phyloP scores from a whole-genome alignment of 2,888 invertebrate species.

The Apodemia hepburni region DNA sequence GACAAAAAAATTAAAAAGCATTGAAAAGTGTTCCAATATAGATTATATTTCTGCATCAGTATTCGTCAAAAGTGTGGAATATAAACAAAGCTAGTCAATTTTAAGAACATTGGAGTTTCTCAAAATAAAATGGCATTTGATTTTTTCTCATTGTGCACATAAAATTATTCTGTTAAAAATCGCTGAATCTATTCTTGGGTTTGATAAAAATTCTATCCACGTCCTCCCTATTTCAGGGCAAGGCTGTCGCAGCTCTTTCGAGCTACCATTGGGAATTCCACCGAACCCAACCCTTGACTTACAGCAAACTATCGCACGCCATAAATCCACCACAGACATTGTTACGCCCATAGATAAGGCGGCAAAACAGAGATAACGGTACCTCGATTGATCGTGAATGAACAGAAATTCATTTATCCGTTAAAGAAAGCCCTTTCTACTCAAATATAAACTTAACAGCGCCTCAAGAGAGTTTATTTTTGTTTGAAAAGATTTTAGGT shows the following conservation, averaged over 20 bases:
- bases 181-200: not conserved
- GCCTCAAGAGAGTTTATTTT: constrained; percentile 24
- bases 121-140: not conserved
- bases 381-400: constrained; percentile 73
- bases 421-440: constrained; percentile 36
- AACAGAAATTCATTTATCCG: constrained; percentile 74
- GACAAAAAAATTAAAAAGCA: too few relatives aligned
- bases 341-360: constrained; percentile 59
- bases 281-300: constrained; percentile 30
- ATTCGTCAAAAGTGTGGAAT: too few relatives aligned
- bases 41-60: too few relatives aligned
- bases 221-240: constrained; percentile 9
- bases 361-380: constrained; percentile 69
- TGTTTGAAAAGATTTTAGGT: constrained; percentile 23
- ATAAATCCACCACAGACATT: constrained; percentile 54
- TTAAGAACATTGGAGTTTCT: not conserved
- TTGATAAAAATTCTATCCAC: constrained; percentile 13
- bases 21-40: too few relatives aligned
- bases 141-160: not conserved
- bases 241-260: constrained; percentile 23
- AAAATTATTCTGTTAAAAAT: not conserved
- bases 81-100: not conserved
- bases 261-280: constrained; percentile 27
- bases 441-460: constrained; percentile 34
- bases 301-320: constrained; percentile 34